Conservation (phyloP, 2,797 vertebrate species). For the Harpagifer antarcticus region DNA sequence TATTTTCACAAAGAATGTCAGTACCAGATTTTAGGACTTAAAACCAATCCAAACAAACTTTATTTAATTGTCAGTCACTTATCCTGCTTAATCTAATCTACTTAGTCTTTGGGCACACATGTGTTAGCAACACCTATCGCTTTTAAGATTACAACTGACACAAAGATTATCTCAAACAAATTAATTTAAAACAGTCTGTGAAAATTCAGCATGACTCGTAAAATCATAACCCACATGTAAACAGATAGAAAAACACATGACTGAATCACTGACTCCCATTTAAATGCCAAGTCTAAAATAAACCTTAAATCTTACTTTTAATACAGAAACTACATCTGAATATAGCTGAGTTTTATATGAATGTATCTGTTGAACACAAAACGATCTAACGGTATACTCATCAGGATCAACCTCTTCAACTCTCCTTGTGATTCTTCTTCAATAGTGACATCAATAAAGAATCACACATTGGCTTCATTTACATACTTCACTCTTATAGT, state of each 20-base stretch:
- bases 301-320: background rate
- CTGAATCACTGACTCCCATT: background rate
- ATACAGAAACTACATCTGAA: background rate
- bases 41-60: too few relatives aligned
- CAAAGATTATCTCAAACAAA: background rate
- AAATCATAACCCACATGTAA: constrained; percentile 2
- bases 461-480: background rate
- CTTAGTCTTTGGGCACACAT: too few relatives aligned
- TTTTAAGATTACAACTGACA: too few relatives aligned
- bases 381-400: background rate
- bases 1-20: too few relatives aligned
- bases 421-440: too few relatives aligned
- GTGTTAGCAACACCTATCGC: too few relatives aligned
- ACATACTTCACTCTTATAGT: background rate
- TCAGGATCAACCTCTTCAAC: background rate
- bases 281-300: background rate
- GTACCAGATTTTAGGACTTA: too few relatives aligned
- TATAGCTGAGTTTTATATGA: background rate
- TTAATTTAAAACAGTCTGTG: background rate
- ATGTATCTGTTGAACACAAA: background rate
- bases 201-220: background rate
- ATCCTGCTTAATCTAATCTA: too few relatives aligned
- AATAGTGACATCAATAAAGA: background rate
- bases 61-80: too few relatives aligned
- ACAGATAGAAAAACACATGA: background rate